These are phyloP conservation scores for Octonoba sinensis DNA, from an alignment of 2,888 invertebrate species.

Conservation along the genomic window DNA sequence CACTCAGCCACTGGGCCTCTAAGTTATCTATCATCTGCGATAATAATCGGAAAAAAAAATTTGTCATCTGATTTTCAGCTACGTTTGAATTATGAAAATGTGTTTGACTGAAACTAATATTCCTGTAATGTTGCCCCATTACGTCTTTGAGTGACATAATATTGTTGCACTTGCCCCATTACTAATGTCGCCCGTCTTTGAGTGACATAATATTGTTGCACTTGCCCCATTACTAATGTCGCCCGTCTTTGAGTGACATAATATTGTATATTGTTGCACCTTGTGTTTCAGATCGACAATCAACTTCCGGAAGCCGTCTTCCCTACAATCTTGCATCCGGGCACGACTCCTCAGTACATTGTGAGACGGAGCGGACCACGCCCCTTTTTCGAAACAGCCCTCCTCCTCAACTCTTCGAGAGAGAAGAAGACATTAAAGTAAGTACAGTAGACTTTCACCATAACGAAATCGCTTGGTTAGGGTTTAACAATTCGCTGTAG, in stretches of 20 bases:
- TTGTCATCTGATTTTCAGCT: no score
- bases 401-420: constrained; percentile 70
- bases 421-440: constrained; percentile 71
- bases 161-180: not conserved
- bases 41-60: no score
- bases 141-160: no score
- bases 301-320: constrained; percentile 80
- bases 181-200: not conserved
- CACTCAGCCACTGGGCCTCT: no score
- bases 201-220: not conserved
- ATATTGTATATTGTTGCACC: no score
- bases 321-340: constrained; percentile 78
- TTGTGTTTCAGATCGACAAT: constrained; percentile 81
- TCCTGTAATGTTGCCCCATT: no score
- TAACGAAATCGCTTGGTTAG: no score
- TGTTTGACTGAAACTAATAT: no score
- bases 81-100: no score
- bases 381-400: constrained; percentile 75
- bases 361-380: constrained; percentile 74
- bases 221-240: not conserved
- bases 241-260: not conserved
- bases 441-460: no score
- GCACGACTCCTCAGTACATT: constrained; percentile 72
- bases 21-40: no score
- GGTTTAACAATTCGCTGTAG: no score